Evolutionary conservation across 2,888 invertebrate species (phyloP).

Genomic region (Hermaeophaga mercurialis): DNA sequence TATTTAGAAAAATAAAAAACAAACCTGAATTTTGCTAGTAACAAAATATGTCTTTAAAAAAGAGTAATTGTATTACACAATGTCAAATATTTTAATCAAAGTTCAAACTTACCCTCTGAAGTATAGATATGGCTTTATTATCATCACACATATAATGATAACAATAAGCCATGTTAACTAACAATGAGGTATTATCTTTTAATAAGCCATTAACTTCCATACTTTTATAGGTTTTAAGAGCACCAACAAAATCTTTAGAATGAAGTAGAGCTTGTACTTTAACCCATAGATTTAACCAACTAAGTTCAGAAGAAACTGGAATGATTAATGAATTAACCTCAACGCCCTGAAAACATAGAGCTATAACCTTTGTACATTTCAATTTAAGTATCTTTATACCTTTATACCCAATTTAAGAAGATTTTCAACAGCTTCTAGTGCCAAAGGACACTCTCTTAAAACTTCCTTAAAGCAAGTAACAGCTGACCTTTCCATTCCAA

Average conservation of each 20-base stretch:
- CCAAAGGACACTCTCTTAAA: constrained; percentile 70
- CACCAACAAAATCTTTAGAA: constrained; percentile 70
- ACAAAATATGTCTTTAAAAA: too few species aligned
- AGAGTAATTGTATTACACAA: too few species aligned
- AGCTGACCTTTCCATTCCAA: constrained; percentile 73
- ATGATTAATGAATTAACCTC: constrained; percentile 77
- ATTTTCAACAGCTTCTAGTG: constrained; percentile 75
- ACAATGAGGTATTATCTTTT: constrained; percentile 69
- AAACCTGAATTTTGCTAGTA: background rate
- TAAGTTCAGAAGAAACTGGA: constrained; percentile 58
- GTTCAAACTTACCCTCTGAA: constrained; percentile 59
- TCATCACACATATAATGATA: constrained; percentile 75
- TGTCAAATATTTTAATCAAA: background rate
- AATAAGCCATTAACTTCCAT: constrained; percentile 70
- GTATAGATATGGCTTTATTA: constrained; percentile 64
- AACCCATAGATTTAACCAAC: constrained; percentile 68
- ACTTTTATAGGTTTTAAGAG: constrained; percentile 68
- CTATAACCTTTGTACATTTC: too few species aligned
- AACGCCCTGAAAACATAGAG: constrained; percentile 66
- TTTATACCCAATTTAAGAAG: constrained; percentile 69
- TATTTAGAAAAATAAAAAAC: too few species aligned
- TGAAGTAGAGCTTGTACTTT: constrained; percentile 69
- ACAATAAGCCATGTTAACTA: constrained; percentile 74
- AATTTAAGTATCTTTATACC: too few species aligned
- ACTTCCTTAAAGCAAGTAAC: constrained; percentile 80